Conservation (phyloP, 2,797 vertebrate genomes). For the Neopelma chrysocephalum region DNA sequence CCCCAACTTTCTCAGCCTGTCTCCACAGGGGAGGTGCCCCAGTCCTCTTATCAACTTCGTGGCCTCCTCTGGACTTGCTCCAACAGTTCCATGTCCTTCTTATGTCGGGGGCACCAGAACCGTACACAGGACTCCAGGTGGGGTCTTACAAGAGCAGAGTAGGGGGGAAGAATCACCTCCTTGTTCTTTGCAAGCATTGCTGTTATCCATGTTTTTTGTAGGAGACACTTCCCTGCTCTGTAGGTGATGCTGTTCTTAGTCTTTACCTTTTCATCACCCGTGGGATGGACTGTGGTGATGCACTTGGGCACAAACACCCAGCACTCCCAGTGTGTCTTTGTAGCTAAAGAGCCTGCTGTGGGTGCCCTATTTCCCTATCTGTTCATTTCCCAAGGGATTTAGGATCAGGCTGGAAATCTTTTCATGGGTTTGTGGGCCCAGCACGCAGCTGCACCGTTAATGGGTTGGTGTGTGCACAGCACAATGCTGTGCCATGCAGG, state of each 20-base stretch:
- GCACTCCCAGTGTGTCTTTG: neutral
- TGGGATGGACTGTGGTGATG: neutral
- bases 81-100: neutral
- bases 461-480: neutral
- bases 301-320: neutral
- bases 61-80: neutral
- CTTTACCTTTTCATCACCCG: neutral
- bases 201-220: fast-evolving
- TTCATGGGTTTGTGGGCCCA: neutral
- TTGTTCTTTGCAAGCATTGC: neutral
- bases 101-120: neutral
- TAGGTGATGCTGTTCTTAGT: neutral
- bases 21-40: neutral
- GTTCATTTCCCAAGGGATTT: neutral
- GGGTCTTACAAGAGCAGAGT: neutral
- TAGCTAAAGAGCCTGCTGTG: neutral
- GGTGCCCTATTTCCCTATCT: neutral
- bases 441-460: neutral
- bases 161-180: neutral
- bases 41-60: fast-evolving
- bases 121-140: neutral
- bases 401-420: neutral
- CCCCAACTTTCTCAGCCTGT: neutral
- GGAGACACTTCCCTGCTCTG: neutral
- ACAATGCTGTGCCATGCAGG: neutral